Percentiles rank a stretch among this genome's conserved stretches.
phyloP scores from a whole-genome alignment of 2,888 invertebrate genomes.

The Eupithecia inturbata region DNA sequence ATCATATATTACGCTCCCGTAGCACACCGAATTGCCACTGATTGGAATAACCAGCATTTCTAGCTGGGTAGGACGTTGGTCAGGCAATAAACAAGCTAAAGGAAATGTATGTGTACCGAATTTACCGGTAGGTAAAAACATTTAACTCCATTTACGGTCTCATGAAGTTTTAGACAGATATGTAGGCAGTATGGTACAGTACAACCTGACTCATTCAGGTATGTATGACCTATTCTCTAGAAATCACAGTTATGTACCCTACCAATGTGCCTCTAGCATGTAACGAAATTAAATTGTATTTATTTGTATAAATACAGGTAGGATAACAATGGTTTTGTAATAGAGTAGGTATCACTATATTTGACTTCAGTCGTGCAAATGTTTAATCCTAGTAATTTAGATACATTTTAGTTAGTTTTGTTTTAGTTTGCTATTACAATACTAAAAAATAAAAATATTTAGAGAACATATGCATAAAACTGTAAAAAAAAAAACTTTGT shows the following conservation, averaged over 20 bases:
- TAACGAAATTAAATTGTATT: too few relatives aligned
- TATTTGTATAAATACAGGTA: too few relatives aligned
- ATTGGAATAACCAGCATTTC: not conserved
- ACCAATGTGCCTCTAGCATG: too few relatives aligned
- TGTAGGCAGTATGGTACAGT: not conserved
- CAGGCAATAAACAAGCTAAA: not conserved
- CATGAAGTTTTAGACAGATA: not conserved
- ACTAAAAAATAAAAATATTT: too few relatives aligned
- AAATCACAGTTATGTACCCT: not conserved
- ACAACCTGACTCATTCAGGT: not conserved
- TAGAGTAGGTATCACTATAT: too few relatives aligned
- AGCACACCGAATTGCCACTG: not conserved
- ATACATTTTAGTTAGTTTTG: too few relatives aligned
- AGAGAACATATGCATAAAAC: too few relatives aligned
- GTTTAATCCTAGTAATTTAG: too few relatives aligned
- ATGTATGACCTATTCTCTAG: not conserved
- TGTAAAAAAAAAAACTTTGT: too few relatives aligned
- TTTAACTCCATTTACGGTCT: not conserved
- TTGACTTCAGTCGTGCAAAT: too few relatives aligned
- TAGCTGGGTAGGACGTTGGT: not conserved
- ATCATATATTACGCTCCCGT: not conserved
- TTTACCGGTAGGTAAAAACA: not conserved
- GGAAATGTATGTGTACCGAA: not conserved
- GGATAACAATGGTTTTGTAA: too few relatives aligned
- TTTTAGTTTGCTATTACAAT: too few relatives aligned